Conservation (phyloP, 2,888 invertebrate genomes). For the Eutolmus rufibarbis region DNA sequence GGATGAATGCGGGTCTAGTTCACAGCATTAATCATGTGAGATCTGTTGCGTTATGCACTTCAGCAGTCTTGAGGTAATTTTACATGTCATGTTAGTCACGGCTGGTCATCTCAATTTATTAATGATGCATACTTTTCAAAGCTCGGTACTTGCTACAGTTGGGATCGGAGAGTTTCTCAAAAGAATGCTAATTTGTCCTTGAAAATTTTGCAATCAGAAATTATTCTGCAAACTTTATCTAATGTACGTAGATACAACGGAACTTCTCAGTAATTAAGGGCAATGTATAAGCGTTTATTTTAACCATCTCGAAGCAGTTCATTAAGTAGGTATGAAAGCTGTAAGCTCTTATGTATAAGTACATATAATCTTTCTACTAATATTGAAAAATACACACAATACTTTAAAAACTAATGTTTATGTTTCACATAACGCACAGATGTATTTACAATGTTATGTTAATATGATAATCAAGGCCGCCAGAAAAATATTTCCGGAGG, state of each 20-base stretch:
- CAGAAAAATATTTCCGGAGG: no score
- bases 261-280: not conserved
- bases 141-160: not conserved
- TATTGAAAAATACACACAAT: no score
- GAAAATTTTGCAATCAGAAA: not conserved
- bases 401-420: no score
- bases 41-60: not conserved
- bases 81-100: slow-evolving; percentile 20
- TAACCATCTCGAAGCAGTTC: not conserved
- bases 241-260: not conserved
- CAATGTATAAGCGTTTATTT: not conserved
- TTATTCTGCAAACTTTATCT: not conserved
- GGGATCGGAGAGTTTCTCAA: not conserved
- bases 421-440: no score
- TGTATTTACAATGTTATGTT: no score
- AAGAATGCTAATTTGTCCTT: not conserved
- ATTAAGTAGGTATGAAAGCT: not conserved
- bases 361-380: no score
- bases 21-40: slow-evolving; percentile 3
- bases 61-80: not conserved
- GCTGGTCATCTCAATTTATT: slow-evolving; percentile 17
- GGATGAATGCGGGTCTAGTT: not conserved
- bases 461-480: no score
- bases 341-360: no score
- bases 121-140: not conserved